Evolutionary conservation across 2,888 invertebrate species (phyloP), one percentile per base, ranked within the genome.

Genomic region (Hylaea fasciaria): DNA sequence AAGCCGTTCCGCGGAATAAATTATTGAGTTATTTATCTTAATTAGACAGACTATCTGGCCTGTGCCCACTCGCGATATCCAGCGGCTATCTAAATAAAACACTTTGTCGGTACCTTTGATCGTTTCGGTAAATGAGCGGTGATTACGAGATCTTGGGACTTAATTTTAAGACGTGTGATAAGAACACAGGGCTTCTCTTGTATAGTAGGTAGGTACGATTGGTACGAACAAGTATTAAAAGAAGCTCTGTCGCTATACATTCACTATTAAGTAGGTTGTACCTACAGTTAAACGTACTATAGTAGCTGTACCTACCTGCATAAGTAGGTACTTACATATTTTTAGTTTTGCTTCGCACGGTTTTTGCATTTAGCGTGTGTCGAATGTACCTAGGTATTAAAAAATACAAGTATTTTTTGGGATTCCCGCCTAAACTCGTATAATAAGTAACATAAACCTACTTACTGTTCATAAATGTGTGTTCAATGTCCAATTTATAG

Each of bases 1-100:
- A 72, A 70, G 69, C 69, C 66, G 73, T 74, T 65, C 66, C 73
- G 63, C 70, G 59, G 71, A 73, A 76, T 77, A 73, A 73, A 75
- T 75, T 74, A 75, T 77, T 67, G 69, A 74, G 74, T 77, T 77
- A 74, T 76, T 69, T 76, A 78, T 77, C 82, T 80, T 82, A 82
- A 82, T 82, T 78, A 76, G 73, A 71, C 74, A 76, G 73, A 71
- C 74, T 76, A 80, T 79, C 75, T 66, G 65, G 69, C 68, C 72
- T 74, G 68, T 78, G 22, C 22, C 22, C 22, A 22, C 22, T 72
- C 50, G 68, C 70, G 69, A 75, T 76, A 76, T 71, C 57, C 53
- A 59, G 53, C 46, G 62, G 67, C 69, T 74, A 74, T 68, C 70
- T 71, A 68, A 75, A 78, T 76, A 69, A 73, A 55, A 69, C 64